phyloP scores from a whole-genome alignment of 2,888 invertebrate genomes.

The Cryptus viduatorius region DNA sequence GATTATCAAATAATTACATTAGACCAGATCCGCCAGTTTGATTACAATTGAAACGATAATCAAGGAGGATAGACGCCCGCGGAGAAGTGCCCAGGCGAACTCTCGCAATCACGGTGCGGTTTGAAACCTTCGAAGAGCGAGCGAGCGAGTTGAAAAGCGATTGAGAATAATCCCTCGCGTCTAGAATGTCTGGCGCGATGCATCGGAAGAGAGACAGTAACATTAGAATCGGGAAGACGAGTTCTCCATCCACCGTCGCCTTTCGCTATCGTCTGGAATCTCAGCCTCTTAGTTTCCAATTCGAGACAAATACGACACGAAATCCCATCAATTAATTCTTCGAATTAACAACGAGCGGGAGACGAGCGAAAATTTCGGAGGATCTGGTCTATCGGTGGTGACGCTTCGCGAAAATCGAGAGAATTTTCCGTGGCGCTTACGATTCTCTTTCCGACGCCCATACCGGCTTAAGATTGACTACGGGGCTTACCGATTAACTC shows the following conservation, averaged over 20 bases:
- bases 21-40: constrained; percentile 13
- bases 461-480: constrained; percentile 27
- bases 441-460: constrained; percentile 12
- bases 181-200: constrained; percentile 23
- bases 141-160: constrained; percentile 31
- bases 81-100: neutral
- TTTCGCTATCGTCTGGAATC: neutral
- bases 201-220: constrained; percentile 12
- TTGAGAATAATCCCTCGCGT: constrained; percentile 49
- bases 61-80: neutral
- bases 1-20: constrained; percentile 33
- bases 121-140: neutral
- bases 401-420: neutral
- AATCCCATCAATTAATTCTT: constrained; percentile 60
- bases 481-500: constrained; percentile 7
- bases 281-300: constrained; percentile 39
- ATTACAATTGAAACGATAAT: constrained; percentile 51
- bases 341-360: constrained; percentile 44
- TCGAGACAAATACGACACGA: constrained; percentile 46
- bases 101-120: constrained; percentile 18
- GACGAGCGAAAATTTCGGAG: neutral
- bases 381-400: neutral
- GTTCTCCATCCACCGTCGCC: neutral
- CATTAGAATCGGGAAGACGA: constrained; percentile 19
- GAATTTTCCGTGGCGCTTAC: neutral